Evolutionary conservation across 2,797 vertebrate genomes (phyloP).

Genomic region (Spondyliosoma cantharus): DNA sequence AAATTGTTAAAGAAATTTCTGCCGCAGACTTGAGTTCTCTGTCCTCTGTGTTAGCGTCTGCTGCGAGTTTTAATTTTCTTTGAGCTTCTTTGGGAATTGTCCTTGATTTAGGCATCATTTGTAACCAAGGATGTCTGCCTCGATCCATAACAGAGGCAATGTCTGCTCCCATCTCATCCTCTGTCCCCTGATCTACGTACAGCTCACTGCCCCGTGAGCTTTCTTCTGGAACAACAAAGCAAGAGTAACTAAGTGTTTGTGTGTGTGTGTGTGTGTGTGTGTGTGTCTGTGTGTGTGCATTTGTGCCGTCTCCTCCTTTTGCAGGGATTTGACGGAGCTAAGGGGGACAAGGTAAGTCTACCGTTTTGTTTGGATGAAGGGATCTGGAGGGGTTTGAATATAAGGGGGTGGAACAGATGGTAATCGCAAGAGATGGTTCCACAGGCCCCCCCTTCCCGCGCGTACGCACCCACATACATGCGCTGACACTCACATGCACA

Average conservation of each 20-base stretch:
- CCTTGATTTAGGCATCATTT: constrained; percentile 79
- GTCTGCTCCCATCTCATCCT: constrained; percentile 82
- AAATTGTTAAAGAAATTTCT: constrained; percentile 34
- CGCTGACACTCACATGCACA: not conserved
- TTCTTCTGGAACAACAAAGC: constrained; percentile 77
- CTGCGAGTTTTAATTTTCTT: constrained; percentile 61
- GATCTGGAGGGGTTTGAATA: constrained; percentile 76
- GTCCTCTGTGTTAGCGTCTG: constrained; percentile 31
- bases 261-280: constrained; percentile 63
- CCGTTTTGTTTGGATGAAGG: constrained; percentile 80
- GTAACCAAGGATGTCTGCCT: constrained; percentile 75
- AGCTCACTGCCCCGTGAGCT: constrained; percentile 75
- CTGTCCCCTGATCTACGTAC: constrained; percentile 77
- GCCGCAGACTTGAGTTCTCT: constrained; percentile 31
- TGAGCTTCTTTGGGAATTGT: constrained; percentile 67
- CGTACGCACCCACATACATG: constrained; percentile 8
- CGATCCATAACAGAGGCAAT: constrained; percentile 76
- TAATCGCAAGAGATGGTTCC: constrained; percentile 77
- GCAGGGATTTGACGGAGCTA: constrained; percentile 90
- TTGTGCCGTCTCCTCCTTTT: constrained; percentile 69
- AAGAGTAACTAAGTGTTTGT: constrained; percentile 71
- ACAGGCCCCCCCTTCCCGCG: constrained; percentile 19
- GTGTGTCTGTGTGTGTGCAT: constrained; percentile 38
- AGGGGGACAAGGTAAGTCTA: constrained; percentile 93
- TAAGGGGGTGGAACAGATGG: constrained; percentile 76